Base-by-base conservation (phyloP, 2,888 invertebrate genomes). In the Abrostola tripartita region DNA sequence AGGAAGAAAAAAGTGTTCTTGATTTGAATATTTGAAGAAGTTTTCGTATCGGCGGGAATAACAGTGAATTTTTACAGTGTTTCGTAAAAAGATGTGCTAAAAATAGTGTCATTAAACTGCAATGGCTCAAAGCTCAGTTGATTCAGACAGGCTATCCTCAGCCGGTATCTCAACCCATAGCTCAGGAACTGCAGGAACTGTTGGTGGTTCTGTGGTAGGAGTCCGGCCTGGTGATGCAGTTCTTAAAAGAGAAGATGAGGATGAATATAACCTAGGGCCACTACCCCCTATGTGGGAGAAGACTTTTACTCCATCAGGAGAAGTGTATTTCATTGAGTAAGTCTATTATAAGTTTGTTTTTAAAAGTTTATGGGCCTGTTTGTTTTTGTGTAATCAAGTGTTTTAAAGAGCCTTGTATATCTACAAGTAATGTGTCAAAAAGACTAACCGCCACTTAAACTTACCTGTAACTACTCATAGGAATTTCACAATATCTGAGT, bases 241-340 rank as follows among this genome's bases (percentile, higher is more conserved):
- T 8, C 87, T 84, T 6, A 94, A 95, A 74, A 87, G 91, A 55
- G 96, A 95, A 81, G 95, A 95, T 84, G 96, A 96, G 67, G 96
- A 96, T 74, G 96, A 96, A 74, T 97, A 97, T 86, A 97, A 97
- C 73, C 93, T 99, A 61, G 99, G 99, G 14, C 98, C 99, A 0
- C 93, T 99, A 76, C 99, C 99, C 62, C 95, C 97, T 5, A 99
- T 99, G 95, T 99, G 99, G 99, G 99, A 99, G 91, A 98, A 99
- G 88, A 99, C 99, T 5, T 99, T 97, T 87, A 99, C 99, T 10
- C 99, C 99, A 76, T 98, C 98, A 68, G 99, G 99, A 81, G 99
- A 99, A 95, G 97, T 98, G 66, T 99, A 99, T 94, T 99, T 99
- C 87, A 99, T 99, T 81, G 99, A 99, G 98, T 98, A 93, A 96